Evolutionary conservation across 2,797 vertebrate species (phyloP), one percentile per base, ranked within the genome.

Genomic region (Sparus aurata): DNA sequence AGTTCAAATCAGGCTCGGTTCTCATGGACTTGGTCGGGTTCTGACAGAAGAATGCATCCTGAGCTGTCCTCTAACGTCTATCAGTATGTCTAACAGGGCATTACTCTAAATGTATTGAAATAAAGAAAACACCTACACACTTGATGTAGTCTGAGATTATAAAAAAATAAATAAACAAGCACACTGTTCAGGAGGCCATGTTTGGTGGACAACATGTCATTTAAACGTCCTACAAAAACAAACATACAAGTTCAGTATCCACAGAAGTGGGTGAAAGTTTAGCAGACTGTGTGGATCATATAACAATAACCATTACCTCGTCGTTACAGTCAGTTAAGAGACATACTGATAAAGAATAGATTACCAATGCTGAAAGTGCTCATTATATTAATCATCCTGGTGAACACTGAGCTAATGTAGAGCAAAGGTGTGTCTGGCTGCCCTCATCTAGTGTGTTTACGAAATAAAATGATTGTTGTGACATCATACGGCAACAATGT

Each of bases 391-490:
- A 43, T 38, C 49, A 16, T 10, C 1, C 12, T 30, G 45, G 67
- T 2, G 18, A 69, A 53, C 34, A 17, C 22, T 23, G 23, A 30
- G 50, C 43, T 41, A 4, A 62, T n/a, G 59, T 5, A n/a, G 1
- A 73, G 45, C 38, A 30, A 20, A 20, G 18, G 12, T 20, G 8
- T 41, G 45, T 23, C 6, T 38, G 43, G 16, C 20, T 67, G 49
- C 27, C 55, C 22, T 54, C 34, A 3, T 20, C 11, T 12, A 61
- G 27, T n/a, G 49, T 27, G 75, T 86, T 76, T 69, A 46, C 66
- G 58, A 70, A 85, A 84, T 63, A 84, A 55, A 46, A 30, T 9
- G 0, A 3, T 71, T 88, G 66, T 88, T 88, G 69, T 85, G 78
- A 71, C 72, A 83, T 87, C 81, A 79, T 4, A 12, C 2, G 23